These are phyloP conservation scores for Drosophila triauraria DNA, from an alignment of 1,140 invertebrate species.

Conservation along the genomic window DNA sequence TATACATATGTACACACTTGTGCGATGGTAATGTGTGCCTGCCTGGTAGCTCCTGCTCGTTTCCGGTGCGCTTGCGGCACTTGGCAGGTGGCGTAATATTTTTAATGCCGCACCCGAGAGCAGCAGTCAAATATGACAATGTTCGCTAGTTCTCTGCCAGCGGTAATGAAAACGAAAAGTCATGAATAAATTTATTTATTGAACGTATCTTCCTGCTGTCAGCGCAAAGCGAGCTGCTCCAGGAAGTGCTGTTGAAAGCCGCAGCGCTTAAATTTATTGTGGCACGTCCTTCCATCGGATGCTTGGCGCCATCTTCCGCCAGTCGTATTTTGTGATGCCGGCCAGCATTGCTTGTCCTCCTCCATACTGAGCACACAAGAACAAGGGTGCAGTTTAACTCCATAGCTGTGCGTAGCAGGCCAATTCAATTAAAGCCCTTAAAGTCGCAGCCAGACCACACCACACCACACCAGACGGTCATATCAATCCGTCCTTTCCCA, in stretches of 20 bases:
- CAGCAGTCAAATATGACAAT: conserved; percentile 44
- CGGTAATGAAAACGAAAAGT: conserved; percentile 39
- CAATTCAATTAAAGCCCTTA: conserved; percentile 65
- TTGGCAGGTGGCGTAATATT: conserved; percentile 30
- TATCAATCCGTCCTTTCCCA: conserved; percentile 13
- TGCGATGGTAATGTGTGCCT: conserved; percentile 11
- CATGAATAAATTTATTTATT: conserved; percentile 74
- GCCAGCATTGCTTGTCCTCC: conserved; percentile 26
- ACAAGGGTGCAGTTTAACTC: conserved; percentile 43
- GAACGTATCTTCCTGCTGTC: conserved; percentile 22
- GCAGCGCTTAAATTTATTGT: conserved; percentile 67
- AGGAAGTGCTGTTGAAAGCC: conserved; percentile 46
- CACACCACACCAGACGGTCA: conserved; percentile 8
- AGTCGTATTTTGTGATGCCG: conserved; percentile 51
- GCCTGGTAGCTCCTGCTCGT: conserved; percentile 6
- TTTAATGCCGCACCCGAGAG: conserved; percentile 27
- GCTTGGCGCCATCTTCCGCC: conserved; percentile 48
- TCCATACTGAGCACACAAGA: conserved; percentile 13
- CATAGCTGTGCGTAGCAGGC: conserved; percentile 27
- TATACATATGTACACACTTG: background rate
- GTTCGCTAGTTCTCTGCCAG: conserved; percentile 9
- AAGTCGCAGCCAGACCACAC: conserved; percentile 9
- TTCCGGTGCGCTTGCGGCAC: conserved; percentile 17
- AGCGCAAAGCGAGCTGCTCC: conserved; percentile 12
- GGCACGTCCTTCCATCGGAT: conserved; percentile 51